Evolutionary conservation across 2,113 vertebrate genomes (phyloP).

Genomic region (Oreotrochilus melanogaster): DNA sequence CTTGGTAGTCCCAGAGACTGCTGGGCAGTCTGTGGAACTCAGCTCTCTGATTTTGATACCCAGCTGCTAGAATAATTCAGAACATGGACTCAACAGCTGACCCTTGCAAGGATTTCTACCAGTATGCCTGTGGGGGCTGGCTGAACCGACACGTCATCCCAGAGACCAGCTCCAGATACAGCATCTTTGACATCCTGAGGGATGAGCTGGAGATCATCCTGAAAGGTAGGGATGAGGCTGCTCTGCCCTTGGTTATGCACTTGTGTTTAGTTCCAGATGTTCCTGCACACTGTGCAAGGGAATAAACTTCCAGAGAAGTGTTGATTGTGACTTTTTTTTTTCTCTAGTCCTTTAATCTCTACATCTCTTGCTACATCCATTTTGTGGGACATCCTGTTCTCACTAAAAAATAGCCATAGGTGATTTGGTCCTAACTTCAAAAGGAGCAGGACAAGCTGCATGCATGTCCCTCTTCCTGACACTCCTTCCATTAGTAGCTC

Average conservation of each 20-base stretch:
- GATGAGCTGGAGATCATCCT: constrained; percentile 94
- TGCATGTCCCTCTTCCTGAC: not conserved
- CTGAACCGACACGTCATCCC: constrained; percentile 91
- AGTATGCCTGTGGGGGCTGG: constrained; percentile 95
- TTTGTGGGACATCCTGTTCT: not conserved
- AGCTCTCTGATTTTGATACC: not conserved
- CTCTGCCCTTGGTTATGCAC: not conserved
- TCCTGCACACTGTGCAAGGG: not conserved
- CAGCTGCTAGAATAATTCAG: constrained; percentile 92
- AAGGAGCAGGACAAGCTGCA: not conserved
- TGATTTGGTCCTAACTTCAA: not conserved
- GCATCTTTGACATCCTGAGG: constrained; percentile 92
- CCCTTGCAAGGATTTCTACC: constrained; percentile 94
- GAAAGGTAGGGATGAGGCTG: constrained; percentile 82
- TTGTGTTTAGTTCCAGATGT: not conserved
- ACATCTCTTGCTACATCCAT: not conserved
- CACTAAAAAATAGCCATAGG: not conserved
- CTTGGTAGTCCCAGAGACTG: not conserved
- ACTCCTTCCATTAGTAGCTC: not conserved
- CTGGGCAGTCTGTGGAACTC: not conserved
- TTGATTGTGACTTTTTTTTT: not conserved
- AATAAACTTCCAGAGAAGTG: not conserved
- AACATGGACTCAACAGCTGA: constrained; percentile 89
- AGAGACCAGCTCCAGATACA: constrained; percentile 93
- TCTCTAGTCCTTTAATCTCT: constrained; percentile 14